Conservation (phyloP, 30 jellyfish, hydroid and myxozoan genomes). For the Morbakka virulenta region DNA sequence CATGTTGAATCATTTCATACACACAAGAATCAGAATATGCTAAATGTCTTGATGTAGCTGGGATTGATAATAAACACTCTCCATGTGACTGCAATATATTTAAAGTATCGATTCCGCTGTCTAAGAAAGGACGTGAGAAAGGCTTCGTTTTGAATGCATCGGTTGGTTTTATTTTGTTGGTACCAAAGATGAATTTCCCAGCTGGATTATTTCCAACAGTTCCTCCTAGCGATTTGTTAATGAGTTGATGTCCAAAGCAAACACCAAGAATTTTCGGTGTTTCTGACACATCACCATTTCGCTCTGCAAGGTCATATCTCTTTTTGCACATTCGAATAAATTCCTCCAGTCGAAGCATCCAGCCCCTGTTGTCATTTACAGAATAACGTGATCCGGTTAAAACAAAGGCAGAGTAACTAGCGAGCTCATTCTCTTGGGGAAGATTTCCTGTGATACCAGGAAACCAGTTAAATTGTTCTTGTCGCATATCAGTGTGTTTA, state of each 20-base stretch:
- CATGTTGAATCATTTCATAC: slow-evolving; percentile 57
- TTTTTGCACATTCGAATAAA: slow-evolving; percentile 35
- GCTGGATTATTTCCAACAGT: slow-evolving; percentile 38
- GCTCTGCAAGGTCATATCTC: not conserved
- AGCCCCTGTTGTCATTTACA: slow-evolving; percentile 52
- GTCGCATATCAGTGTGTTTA: not conserved
- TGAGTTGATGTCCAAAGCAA: slow-evolving; percentile 91
- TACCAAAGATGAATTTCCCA: slow-evolving; percentile 56
- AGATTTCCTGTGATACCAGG: slow-evolving; percentile 48
- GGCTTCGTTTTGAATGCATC: not conserved
- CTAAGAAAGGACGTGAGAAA: no score
- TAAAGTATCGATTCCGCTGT: no score
- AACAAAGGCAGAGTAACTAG: slow-evolving; percentile 53
- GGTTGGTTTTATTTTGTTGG: slow-evolving; percentile 21
- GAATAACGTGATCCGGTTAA: slow-evolving; percentile 89
- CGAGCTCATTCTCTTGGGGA: slow-evolving; percentile 30
- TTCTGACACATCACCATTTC: not conserved
- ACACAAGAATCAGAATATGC: slow-evolving; percentile 53
- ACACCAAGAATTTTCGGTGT: slow-evolving; percentile 64
- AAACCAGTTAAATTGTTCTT: slow-evolving; percentile 5
- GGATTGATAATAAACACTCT: slow-evolving; percentile 38
- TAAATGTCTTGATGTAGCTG: slow-evolving; percentile 34
- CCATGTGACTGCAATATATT: slow-evolving; percentile 74
- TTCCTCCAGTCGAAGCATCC: slow-evolving; percentile 59
- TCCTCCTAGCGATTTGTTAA: slow-evolving; percentile 88